phyloP scores from a whole-genome alignment of 2,797 vertebrate species.

The Dryobates pubescens region DNA sequence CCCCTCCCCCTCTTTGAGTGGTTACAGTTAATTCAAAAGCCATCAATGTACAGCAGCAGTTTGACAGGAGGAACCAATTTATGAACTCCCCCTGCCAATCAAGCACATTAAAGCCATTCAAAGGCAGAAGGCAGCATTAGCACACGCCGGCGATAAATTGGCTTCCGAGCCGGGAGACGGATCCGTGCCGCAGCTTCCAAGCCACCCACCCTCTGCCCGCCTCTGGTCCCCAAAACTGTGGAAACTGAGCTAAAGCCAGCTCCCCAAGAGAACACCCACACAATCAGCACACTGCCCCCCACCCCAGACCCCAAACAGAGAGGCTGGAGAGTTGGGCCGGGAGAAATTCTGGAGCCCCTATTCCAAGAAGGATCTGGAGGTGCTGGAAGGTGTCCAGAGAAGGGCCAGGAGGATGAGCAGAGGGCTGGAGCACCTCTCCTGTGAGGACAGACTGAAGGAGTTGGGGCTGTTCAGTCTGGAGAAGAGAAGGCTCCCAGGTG shows the following conservation, averaged over 20 bases:
- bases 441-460: too few relatives aligned
- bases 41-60: neutral
- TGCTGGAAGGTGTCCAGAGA: too few relatives aligned
- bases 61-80: constrained; percentile 48
- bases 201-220: accelerated
- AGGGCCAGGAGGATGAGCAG: too few relatives aligned
- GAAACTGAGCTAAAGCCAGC: accelerated
- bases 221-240: accelerated
- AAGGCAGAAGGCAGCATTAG: neutral
- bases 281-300: accelerated
- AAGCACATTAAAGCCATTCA: neutral
- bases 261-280: neutral
- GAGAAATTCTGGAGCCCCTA: too few relatives aligned
- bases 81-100: constrained; percentile 54
- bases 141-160: accelerated
- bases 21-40: constrained; percentile 48
- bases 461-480: too few relatives aligned
- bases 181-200: accelerated
- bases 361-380: too few relatives aligned
- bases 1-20: neutral
- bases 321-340: too few relatives aligned
- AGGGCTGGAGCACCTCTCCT: too few relatives aligned
- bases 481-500: too few relatives aligned
- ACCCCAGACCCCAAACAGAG: accelerated
- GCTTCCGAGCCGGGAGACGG: neutral